Conservation (phyloP, 37 sponge, comb jelly and placozoan genomes). For the Aphrocallistes beatrix region DNA sequence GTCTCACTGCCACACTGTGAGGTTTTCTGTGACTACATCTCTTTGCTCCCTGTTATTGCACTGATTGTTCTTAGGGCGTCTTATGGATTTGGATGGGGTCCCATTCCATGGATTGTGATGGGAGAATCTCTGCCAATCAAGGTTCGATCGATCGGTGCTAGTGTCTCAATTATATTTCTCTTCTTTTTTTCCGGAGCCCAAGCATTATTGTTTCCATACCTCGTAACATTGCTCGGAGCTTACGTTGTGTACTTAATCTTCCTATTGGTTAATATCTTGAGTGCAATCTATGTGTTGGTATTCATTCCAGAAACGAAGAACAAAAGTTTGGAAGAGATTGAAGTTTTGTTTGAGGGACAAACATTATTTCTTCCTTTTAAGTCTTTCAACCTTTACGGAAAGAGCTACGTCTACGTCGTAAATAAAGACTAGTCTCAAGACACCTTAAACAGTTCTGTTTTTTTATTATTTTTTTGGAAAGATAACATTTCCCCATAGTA, state of each 20-base stretch:
- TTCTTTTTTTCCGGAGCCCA: not conserved
- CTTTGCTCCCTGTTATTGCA: slow-evolving; percentile 18
- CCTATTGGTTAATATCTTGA: slow-evolving; percentile 8
- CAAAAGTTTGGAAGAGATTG: slow-evolving; percentile 37
- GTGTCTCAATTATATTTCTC: slow-evolving; percentile 26
- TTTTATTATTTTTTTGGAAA: too few relatives aligned
- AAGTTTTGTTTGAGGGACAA: slow-evolving; percentile 23
- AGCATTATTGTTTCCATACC: not conserved
- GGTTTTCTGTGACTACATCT: not conserved
- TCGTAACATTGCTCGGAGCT: not conserved
- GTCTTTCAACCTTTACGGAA: not conserved
- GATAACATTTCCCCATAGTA: too few relatives aligned
- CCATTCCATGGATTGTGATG: slow-evolving; percentile 36
- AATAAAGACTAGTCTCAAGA: not conserved
- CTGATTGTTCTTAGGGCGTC: slow-evolving; percentile 19
- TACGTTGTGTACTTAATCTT: slow-evolving; percentile 25
- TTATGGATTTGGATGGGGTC: slow-evolving; percentile 44
- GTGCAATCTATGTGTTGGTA: slow-evolving; percentile 30
- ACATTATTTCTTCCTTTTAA: not conserved
- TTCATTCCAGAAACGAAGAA: slow-evolving; percentile 57
- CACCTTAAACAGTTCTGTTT: too few relatives aligned
- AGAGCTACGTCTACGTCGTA: not conserved
- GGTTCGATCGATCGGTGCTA: slow-evolving; percentile 20
- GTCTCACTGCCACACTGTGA: not conserved
- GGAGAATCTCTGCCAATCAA: slow-evolving; percentile 30